Evolutionary conservation across 2,797 vertebrate genomes (phyloP).

Genomic region (Crotalus adamanteus): DNA sequence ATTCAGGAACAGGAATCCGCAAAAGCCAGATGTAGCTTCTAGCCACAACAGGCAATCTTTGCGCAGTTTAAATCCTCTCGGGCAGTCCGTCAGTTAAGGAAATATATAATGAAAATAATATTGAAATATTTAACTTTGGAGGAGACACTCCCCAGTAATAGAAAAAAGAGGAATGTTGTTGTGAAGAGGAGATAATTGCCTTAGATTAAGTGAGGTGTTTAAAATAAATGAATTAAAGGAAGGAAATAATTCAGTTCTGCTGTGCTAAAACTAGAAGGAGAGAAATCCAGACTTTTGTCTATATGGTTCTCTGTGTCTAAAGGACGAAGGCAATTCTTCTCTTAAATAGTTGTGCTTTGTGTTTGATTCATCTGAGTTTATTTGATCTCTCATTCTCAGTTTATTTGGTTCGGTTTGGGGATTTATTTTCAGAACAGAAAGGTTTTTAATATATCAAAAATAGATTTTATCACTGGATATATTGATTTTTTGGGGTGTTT

Average conservation of each 20-base stretch:
- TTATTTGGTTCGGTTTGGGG: not conserved
- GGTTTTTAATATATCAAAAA: not conserved
- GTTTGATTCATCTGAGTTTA: not conserved
- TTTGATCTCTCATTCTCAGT: accelerated
- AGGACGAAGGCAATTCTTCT: not conserved
- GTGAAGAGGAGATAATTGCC: not conserved
- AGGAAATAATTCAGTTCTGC: not conserved
- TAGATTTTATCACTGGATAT: not conserved
- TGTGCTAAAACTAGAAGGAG: not conserved
- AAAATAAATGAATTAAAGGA: not conserved
- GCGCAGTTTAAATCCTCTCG: not conserved
- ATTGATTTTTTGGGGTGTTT: not conserved
- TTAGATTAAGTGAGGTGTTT: not conserved
- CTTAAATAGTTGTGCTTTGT: not conserved
- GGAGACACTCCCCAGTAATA: not conserved
- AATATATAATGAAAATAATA: not conserved
- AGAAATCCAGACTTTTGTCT: not conserved
- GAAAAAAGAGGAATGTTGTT: accelerated
- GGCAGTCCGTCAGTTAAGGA: not conserved
- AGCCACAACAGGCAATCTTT: not conserved
- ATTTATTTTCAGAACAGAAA: not conserved
- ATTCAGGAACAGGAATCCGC: not conserved
- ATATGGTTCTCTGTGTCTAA: not conserved
- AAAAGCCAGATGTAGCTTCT: not conserved
- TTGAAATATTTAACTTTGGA: accelerated